Percentiles rank a stretch among this genome's conserved stretches.
phyloP scores from a whole-genome alignment of 2,113 vertebrate genomes.

The Calyptommatus sinebrachiatus region DNA sequence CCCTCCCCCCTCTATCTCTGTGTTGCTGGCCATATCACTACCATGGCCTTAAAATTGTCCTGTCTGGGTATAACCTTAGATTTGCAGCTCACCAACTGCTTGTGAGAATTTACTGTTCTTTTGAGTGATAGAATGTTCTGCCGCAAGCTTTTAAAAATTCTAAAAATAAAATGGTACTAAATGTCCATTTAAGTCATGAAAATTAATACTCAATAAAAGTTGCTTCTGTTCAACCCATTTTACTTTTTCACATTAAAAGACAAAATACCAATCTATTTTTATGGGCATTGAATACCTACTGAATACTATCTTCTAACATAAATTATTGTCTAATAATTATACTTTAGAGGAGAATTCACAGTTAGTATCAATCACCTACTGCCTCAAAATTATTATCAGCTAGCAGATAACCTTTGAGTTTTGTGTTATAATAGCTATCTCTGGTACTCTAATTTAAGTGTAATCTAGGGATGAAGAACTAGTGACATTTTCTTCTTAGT shows the following conservation, averaged over 20 bases:
- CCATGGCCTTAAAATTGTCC: too few relatives aligned
- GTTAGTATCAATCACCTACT: constrained; percentile 12
- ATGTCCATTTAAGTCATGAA: neutral
- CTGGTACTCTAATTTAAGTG: constrained; percentile 2
- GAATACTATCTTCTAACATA: constrained; percentile 26
- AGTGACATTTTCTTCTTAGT: neutral
- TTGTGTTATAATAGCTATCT: constrained; percentile 13
- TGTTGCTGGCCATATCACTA: too few relatives aligned
- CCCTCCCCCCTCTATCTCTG: too few relatives aligned
- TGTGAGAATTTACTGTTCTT: too few relatives aligned
- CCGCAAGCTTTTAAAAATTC: too few relatives aligned
- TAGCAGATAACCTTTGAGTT: constrained; percentile 11
- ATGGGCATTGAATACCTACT: neutral
- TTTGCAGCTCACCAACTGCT: too few relatives aligned
- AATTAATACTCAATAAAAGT: constrained; percentile 1
- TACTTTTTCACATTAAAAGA: neutral
- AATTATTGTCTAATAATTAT: constrained; percentile 13
- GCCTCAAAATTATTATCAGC: constrained; percentile 11
- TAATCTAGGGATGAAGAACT: constrained; percentile 26
- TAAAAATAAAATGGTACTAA: neutral
- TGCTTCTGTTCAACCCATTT: neutral
- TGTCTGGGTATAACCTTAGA: too few relatives aligned
- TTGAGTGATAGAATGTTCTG: too few relatives aligned
- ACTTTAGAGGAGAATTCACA: constrained; percentile 7
- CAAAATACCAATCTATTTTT: constrained; percentile 17